These are phyloP conservation scores for Notarius lentiginosus DNA, from an alignment of 2,113 vertebrate genomes.

Conservation along the genomic window DNA sequence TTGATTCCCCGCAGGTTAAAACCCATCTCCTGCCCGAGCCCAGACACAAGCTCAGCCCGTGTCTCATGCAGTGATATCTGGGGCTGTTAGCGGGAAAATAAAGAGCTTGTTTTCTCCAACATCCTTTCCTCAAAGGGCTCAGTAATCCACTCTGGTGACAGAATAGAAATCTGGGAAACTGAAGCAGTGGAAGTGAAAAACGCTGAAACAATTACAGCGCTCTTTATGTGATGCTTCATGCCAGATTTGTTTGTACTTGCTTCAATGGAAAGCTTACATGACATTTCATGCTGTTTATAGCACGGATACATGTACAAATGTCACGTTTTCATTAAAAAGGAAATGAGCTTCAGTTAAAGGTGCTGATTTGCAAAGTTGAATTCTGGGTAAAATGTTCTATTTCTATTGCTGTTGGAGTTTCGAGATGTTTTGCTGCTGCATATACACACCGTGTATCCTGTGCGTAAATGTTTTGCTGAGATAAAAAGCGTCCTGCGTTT, in stretches of 20 bases:
- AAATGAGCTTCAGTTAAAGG: too few species aligned
- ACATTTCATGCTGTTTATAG: background rate
- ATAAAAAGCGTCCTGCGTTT: too few species aligned
- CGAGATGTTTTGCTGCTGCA: too few species aligned
- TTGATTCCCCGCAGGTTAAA: conserved; percentile 64
- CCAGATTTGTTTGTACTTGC: conserved; percentile 12
- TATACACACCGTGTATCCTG: too few species aligned
- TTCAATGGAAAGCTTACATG: conserved; percentile 23
- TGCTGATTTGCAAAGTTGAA: too few species aligned
- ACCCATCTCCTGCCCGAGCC: conserved; percentile 59
- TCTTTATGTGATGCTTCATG: conserved; percentile 21
- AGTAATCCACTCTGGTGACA: conserved; percentile 42
- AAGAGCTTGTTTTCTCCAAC: conserved; percentile 16
- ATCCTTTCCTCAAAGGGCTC: conserved; percentile 31
- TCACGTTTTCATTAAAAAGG: background rate
- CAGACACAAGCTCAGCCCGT: conserved; percentile 58
- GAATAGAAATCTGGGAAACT: conserved; percentile 26
- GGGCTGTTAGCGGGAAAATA: conserved; percentile 38
- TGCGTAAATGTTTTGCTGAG: too few species aligned
- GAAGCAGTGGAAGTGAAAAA: conserved; percentile 27
- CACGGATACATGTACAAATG: background rate
- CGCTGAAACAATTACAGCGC: background rate
- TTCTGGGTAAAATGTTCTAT: too few species aligned
- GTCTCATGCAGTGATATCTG: conserved; percentile 30
- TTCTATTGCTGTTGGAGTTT: too few species aligned